phyloP scores from a whole-genome alignment of 2,797 vertebrate genomes.

The Syncerus caffer region DNA sequence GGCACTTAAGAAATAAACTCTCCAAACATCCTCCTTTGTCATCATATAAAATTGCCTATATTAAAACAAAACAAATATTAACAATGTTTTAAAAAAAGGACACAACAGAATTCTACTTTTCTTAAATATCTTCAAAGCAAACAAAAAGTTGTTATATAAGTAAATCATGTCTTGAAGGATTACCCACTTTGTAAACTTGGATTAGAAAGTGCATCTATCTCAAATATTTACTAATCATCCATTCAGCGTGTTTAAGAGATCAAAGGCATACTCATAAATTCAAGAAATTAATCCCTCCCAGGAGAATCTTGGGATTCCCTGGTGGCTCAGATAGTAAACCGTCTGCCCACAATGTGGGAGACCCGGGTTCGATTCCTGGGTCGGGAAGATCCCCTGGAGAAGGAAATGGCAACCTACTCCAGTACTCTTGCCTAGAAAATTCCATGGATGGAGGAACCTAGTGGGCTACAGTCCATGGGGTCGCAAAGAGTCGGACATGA shows the following conservation, averaged over 20 bases:
- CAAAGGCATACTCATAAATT: background rate
- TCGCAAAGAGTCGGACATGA: too few relatives aligned
- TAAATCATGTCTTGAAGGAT: background rate
- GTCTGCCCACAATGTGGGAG: too few relatives aligned
- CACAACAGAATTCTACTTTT: background rate
- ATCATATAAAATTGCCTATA: constrained; percentile 83
- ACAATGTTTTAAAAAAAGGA: background rate
- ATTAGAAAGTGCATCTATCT: background rate
- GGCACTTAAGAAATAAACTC: constrained; percentile 81
- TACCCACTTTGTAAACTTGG: background rate
- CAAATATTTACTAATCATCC: background rate
- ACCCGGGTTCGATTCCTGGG: too few relatives aligned
- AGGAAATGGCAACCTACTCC: too few relatives aligned
- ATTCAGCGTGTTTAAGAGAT: background rate
- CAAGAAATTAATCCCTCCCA: background rate
- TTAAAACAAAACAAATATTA: constrained; percentile 52
- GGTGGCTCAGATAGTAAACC: too few relatives aligned
- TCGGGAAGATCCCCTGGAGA: too few relatives aligned
- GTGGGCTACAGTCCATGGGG: too few relatives aligned
- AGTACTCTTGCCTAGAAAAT: too few relatives aligned
- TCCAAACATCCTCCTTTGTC: constrained; percentile 86
- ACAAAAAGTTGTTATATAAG: background rate
- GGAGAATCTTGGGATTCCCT: background rate
- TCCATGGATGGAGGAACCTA: too few relatives aligned
- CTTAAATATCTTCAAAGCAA: constrained; percentile 38